Base-by-base conservation (phyloP, 1,140 invertebrate genomes). In the Rhopalosiphum maidis region DNA sequence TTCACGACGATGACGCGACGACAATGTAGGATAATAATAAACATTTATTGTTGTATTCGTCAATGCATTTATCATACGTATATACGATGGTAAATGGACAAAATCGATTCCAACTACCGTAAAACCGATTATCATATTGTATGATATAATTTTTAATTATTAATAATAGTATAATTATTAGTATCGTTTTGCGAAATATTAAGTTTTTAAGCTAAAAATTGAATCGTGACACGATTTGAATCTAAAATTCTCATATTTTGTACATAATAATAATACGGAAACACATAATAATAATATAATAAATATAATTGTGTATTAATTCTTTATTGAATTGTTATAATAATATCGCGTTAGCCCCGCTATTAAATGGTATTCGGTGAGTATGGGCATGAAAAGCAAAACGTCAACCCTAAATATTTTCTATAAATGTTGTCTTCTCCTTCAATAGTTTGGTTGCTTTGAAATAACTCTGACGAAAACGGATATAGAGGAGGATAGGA, bases 381-480 rank as follows among this genome's bases (percentile, higher is more conserved):
- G 30, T 15, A 30, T 68, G 9, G 55, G 9, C 6, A 86, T 30
- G 85, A 46, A 86, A 46, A 86, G 23, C 11, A 46, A 86, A 18
- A 86, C 25, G 43, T n/a, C 60, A n/a, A n/a, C 11, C 1, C 8
- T 25, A 46, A 8, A 43, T 46, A 9, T 30, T 3, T 68, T 68
- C 60, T 68, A n/a, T 15, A 18, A 68, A 68, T 68, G n/a, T 68
- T 3, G 60, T n/a, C 11, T n/a, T 15, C 60, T 68, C 30, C 0
- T 68, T 68, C 60, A 4, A 68, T 68, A n/a, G 60, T 68, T 77
- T n/a, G 15, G 60, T n/a, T n/a, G n/a, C 48, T 55, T 25, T 55
- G 8, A 55, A 89, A 55, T 89, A 89, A 89, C 88, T 89, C 48
- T 35, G 35, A 15, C 22, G 51, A 23, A 89, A 55, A 89, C 88